phyloP scores from a whole-genome alignment of 2,888 invertebrate species.

The Portevinia maculata region DNA sequence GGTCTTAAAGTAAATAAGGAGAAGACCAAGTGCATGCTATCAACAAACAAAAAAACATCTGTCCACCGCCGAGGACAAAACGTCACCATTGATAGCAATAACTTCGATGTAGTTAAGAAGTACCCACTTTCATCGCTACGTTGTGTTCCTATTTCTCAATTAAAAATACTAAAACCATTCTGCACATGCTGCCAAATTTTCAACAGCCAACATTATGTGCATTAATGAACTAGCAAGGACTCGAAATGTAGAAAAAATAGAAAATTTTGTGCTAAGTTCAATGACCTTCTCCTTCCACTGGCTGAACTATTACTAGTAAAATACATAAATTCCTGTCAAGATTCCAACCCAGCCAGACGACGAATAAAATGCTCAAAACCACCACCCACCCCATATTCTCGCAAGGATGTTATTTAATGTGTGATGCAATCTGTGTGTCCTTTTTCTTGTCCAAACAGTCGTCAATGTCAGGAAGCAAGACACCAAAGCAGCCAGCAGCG shows the following conservation, averaged over 20 bases:
- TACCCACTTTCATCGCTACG: too few relatives aligned
- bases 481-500: constrained; percentile 44
- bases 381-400: background rate
- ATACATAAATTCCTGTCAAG: constrained; percentile 62
- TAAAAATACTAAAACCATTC: constrained; percentile 52
- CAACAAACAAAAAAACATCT: too few relatives aligned
- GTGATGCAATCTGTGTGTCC: constrained; percentile 66
- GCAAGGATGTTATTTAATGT: constrained; percentile 29
- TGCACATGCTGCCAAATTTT: constrained; percentile 56
- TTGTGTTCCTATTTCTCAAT: constrained; percentile 48
- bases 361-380: constrained; percentile 29
- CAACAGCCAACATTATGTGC: constrained; percentile 49
- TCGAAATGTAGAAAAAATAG: constrained; percentile 14
- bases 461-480: constrained; percentile 68
- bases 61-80: too few relatives aligned
- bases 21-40: too few relatives aligned
- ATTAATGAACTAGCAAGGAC: constrained; percentile 61
- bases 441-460: constrained; percentile 58
- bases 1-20: too few relatives aligned
- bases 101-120: too few relatives aligned
- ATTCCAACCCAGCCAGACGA: constrained; percentile 51
- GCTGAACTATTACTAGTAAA: constrained; percentile 28
- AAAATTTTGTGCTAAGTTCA: constrained; percentile 54
- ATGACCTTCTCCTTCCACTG: constrained; percentile 36
- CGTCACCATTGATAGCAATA: too few relatives aligned